Conservation (phyloP, 2,888 invertebrate genomes). For the Mimumesa dahlbomi region DNA sequence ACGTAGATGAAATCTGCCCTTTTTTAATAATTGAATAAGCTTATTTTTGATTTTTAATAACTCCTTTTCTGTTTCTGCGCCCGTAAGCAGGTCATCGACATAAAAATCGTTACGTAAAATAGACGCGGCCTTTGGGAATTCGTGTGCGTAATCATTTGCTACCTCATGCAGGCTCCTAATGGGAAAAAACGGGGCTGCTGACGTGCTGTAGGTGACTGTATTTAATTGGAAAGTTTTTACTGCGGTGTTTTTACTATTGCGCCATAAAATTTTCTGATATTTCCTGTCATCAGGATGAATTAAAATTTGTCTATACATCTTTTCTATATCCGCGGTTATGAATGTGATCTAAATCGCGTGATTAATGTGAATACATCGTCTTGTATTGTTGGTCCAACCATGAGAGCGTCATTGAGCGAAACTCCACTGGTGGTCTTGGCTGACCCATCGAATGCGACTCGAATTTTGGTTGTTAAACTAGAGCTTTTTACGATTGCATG, state of each 20-base stretch:
- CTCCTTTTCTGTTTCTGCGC: not conserved
- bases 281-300: not conserved
- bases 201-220: constrained; percentile 27
- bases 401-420: constrained; percentile 5
- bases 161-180: constrained; percentile 31
- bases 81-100: constrained; percentile 24
- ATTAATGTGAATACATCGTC: not conserved
- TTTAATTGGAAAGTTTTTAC: constrained; percentile 22
- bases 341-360: not conserved
- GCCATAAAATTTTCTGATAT: not conserved
- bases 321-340: constrained; percentile 22
- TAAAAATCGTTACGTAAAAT: constrained; percentile 18
- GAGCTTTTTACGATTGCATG: no score
- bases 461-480: no score
- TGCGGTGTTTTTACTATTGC: not conserved
- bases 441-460: constrained; percentile 22
- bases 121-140: not conserved
- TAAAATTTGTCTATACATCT: constrained; percentile 17
- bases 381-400: constrained; percentile 6
- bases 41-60: not conserved
- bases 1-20: constrained; percentile 7
- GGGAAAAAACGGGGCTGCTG: constrained; percentile 36
- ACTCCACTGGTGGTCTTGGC: not conserved
- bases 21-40: not conserved
- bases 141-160: constrained; percentile 16